Evolutionary conservation across 1,140 invertebrate genomes (phyloP).

Genomic region (Brachionus koreanus): DNA sequence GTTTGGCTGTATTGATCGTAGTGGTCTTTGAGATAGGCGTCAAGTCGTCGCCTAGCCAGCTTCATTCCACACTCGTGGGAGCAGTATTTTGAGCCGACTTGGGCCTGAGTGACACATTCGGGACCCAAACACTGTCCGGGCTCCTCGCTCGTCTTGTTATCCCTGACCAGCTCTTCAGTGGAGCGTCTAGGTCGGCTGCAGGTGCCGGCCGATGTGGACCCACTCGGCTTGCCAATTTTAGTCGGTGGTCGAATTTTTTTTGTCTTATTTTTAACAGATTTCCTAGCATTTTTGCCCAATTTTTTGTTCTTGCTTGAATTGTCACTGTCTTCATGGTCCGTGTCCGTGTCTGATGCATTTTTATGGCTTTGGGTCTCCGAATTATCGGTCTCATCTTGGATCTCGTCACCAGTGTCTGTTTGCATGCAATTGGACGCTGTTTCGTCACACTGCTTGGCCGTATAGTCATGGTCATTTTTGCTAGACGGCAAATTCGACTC

Average conservation of each 20-base stretch:
- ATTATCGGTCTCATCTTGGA: not conserved
- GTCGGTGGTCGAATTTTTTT: not conserved
- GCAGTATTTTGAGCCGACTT: constrained; percentile 83
- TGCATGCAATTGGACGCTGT: constrained; percentile 71
- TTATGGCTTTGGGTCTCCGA: not conserved
- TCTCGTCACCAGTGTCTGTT: constrained; percentile 6
- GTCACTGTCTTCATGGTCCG: not conserved
- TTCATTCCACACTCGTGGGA: constrained; percentile 85
- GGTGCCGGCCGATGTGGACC: not conserved
- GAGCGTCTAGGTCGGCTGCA: not conserved
- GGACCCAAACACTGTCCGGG: constrained; percentile 81
- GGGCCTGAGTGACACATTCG: constrained; percentile 72
- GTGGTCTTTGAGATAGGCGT: constrained; percentile 76
- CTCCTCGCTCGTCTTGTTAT: constrained; percentile 45
- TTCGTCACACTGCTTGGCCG: constrained; percentile 76
- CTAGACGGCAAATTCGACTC: constrained; percentile 32
- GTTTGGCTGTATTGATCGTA: constrained; percentile 89
- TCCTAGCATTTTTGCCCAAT: not conserved
- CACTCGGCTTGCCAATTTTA: not conserved
- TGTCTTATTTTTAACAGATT: constrained; percentile 25
- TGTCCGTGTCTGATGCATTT: not conserved
- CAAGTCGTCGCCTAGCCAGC: constrained; percentile 69
- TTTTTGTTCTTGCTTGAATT: constrained; percentile 28
- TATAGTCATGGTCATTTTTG: constrained; percentile 63
- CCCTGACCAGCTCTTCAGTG: constrained; percentile 32